phyloP scores from a whole-genome alignment of 2,797 vertebrate species.

The Streptopelia turtur region DNA sequence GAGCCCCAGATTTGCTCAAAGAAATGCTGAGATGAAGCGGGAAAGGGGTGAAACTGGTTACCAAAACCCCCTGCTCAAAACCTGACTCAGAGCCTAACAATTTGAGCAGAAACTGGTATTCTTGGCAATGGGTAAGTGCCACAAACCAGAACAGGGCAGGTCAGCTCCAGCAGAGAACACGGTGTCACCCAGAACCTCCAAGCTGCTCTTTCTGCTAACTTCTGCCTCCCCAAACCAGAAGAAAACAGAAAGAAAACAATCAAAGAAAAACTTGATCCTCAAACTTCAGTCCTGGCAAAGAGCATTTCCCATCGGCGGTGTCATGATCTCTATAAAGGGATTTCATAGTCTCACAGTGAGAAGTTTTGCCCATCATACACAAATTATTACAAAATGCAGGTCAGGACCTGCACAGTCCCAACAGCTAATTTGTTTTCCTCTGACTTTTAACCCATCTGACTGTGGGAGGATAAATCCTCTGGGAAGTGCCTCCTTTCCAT shows the following conservation, averaged over 20 bases:
- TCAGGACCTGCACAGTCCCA: background rate
- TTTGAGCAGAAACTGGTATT: background rate
- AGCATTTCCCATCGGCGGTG: background rate
- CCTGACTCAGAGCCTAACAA: background rate
- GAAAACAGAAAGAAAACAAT: background rate
- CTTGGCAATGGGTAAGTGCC: background rate
- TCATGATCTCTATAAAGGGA: background rate
- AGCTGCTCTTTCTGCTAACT: background rate
- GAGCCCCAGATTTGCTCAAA: background rate
- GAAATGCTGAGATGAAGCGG: background rate
- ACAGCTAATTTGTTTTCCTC: background rate
- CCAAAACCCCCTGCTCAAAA: background rate
- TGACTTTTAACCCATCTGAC: background rate
- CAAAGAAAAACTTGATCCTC: background rate
- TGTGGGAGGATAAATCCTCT: background rate
- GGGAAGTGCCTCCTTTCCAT: background rate
- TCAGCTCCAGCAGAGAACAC: background rate
- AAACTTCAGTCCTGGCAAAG: background rate
- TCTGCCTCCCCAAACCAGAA: background rate
- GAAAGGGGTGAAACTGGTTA: background rate
- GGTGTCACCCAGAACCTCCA: background rate
- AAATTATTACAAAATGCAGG: background rate
- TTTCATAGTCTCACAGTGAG: background rate
- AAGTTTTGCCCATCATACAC: background rate
- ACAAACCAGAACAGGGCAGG: too few species aligned